Conservation (phyloP, 53 echinoderm and acorn worm genomes). For the Antedon mediterranea region DNA sequence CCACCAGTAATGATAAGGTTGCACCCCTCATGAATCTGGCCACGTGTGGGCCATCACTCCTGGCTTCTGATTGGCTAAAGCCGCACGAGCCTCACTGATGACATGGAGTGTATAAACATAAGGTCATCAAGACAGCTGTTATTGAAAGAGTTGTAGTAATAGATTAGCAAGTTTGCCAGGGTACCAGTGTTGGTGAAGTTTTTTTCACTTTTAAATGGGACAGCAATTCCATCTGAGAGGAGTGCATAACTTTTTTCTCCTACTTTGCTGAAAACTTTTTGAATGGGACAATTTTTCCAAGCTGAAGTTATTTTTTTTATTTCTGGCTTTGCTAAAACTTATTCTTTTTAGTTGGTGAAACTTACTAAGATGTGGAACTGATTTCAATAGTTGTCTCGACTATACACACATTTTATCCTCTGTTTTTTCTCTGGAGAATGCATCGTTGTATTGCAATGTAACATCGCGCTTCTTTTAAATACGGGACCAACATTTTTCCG, state of each 20-base stretch:
- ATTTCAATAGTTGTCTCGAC: neutral
- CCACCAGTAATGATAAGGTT: neutral
- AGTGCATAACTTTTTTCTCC: neutral
- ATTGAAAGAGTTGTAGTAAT: neutral
- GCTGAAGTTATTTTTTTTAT: too few species aligned
- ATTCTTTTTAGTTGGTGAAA: too few species aligned
- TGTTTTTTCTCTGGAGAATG: neutral
- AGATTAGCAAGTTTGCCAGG: neutral
- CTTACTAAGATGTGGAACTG: neutral
- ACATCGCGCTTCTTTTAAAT: neutral
- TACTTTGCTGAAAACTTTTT: neutral
- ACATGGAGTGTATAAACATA: neutral
- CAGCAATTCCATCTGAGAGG: neutral
- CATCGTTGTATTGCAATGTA: neutral
- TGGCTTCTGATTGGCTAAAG: neutral
- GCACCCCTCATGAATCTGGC: neutral
- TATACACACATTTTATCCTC: too few species aligned
- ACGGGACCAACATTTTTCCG: neutral
- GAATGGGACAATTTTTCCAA: neutral
- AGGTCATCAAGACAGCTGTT: neutral
- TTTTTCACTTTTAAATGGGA: neutral
- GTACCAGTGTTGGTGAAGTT: too few species aligned
- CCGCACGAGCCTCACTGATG: neutral
- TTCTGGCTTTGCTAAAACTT: too few species aligned
- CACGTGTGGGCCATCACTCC: constrained; percentile 1